Conservation (phyloP, 2,888 invertebrate genomes). For the Notodonta dromedarius region DNA sequence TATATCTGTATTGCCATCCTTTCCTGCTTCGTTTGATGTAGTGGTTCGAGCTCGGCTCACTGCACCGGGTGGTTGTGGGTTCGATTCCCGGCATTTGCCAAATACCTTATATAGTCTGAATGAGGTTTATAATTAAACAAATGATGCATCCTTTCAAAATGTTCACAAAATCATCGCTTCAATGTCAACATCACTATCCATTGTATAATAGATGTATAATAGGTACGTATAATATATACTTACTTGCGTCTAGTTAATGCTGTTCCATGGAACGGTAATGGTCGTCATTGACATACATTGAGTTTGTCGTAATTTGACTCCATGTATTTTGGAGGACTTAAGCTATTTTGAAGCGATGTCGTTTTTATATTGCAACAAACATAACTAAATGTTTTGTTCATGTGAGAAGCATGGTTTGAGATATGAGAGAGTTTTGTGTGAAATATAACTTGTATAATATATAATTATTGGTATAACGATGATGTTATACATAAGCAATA, state of each 20-base stretch:
- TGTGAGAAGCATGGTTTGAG: not conserved
- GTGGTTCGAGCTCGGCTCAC: too few relatives aligned
- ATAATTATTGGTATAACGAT: too few relatives aligned
- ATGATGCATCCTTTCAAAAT: too few relatives aligned
- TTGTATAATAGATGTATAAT: slow-evolving; percentile 2
- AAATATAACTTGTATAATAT: too few relatives aligned
- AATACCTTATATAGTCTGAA: too few relatives aligned
- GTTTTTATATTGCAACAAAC: slow-evolving; percentile 7
- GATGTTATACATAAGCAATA: too few relatives aligned
- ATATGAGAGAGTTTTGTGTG: too few relatives aligned
- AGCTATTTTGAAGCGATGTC: not conserved
- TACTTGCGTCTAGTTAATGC: not conserved
- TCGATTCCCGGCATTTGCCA: too few relatives aligned
- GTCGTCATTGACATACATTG: slow-evolving; percentile 69
- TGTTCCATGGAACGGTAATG: slow-evolving; percentile 30
- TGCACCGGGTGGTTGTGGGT: too few relatives aligned
- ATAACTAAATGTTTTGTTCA: not conserved
- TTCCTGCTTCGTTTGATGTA: too few relatives aligned
- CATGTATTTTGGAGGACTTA: not conserved
- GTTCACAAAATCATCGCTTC: slow-evolving; percentile 11
- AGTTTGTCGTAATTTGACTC: slow-evolving; percentile 48
- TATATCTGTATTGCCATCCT: too few relatives aligned
- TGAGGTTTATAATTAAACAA: too few relatives aligned
- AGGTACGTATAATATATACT: not conserved
- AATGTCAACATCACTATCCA: slow-evolving; percentile 17